Evolutionary conservation across 2,797 vertebrate species (phyloP).

Genomic region (Tenualosa thibaudeaui): DNA sequence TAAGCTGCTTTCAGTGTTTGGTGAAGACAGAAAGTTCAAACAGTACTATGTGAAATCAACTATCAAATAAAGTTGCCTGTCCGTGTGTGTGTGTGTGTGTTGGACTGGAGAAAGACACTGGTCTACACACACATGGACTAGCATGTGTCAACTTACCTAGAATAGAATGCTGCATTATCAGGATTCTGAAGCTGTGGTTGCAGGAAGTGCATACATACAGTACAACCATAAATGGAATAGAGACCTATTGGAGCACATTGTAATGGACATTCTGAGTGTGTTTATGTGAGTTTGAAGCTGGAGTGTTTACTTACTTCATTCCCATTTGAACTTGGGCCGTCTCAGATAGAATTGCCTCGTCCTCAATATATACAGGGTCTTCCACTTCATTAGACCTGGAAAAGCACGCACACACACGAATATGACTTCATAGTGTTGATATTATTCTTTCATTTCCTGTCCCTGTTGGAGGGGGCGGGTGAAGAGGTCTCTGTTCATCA

Average conservation of each 20-base stretch:
- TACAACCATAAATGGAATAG: not conserved
- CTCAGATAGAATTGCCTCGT: slow-evolving; percentile 63
- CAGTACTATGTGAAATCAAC: not conserved
- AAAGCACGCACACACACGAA: not conserved
- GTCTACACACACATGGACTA: not conserved
- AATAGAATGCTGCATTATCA: no score
- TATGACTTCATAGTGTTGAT: not conserved
- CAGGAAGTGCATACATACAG: not conserved
- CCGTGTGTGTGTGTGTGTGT: no score
- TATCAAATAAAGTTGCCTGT: not conserved
- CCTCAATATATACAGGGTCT: slow-evolving; percentile 68
- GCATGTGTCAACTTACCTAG: not conserved
- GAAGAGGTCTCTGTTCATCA: not conserved
- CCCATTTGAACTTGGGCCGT: slow-evolving; percentile 76
- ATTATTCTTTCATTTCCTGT: slow-evolving; percentile 18
- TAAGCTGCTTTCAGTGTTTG: not conserved
- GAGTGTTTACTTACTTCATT: slow-evolving; percentile 67
- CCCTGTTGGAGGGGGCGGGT: not conserved
- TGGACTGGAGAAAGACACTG: no score
- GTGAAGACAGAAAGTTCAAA: not conserved
- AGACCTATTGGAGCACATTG: not conserved
- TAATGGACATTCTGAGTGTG: not conserved
- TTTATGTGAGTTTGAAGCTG: not conserved
- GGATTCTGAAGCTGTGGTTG: not conserved
- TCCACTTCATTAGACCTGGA: slow-evolving; percentile 72